Conservation (phyloP, 2,113 vertebrate genomes). For the Tragelaphus buxtoni region DNA sequence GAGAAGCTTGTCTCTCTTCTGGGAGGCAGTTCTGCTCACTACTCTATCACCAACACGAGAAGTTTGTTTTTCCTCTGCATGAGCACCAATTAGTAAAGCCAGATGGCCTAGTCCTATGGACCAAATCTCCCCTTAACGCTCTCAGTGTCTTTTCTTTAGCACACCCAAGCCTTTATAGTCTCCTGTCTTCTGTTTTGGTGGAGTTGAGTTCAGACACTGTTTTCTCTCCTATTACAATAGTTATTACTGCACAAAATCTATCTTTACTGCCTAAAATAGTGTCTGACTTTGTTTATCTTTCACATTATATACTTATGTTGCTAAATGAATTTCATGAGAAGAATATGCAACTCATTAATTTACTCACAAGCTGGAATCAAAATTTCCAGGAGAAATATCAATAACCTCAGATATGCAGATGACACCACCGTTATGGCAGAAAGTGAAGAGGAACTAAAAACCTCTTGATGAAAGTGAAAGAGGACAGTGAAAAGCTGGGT, state of each 20-base stretch:
- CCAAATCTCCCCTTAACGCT: not conserved
- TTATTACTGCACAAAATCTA: not conserved
- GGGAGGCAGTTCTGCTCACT: too few species aligned
- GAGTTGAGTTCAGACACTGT: not conserved
- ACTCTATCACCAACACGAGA: not conserved
- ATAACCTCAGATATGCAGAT: too few species aligned
- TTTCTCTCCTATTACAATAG: not conserved
- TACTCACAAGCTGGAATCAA: not conserved
- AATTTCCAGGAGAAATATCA: too few species aligned
- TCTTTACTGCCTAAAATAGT: not conserved
- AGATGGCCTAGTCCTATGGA: not conserved
- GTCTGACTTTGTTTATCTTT: not conserved
- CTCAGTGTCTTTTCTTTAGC: not conserved
- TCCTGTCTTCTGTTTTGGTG: not conserved
- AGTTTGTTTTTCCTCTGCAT: not conserved
- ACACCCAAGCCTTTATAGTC: not conserved
- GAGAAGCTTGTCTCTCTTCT: not conserved
- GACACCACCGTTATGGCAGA: too few species aligned
- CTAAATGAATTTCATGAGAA: not conserved
- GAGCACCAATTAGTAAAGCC: not conserved
- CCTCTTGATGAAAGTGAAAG: too few species aligned
- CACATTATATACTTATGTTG: not conserved
- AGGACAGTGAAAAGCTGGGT: too few species aligned
- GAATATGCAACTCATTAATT: not conserved
- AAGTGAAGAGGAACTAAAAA: too few species aligned